phyloP scores from a whole-genome alignment of 2,113 vertebrate species.

The Pao palembangensis region DNA sequence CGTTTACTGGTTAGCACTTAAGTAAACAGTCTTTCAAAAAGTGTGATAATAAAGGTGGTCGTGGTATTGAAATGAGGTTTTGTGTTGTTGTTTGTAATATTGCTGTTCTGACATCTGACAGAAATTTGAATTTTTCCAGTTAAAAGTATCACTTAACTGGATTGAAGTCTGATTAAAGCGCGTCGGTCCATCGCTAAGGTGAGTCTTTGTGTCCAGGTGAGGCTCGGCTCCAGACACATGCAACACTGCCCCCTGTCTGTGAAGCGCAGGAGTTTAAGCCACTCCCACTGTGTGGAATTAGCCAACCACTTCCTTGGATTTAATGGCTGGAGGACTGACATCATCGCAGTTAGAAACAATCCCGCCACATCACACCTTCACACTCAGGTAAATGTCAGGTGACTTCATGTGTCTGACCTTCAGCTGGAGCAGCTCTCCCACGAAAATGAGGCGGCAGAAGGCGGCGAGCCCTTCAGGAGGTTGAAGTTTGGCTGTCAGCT shows the following conservation, averaged over 20 bases:
- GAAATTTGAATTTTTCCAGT: no score
- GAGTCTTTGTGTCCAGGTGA: conserved; percentile 55
- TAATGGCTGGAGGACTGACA: conserved; percentile 60
- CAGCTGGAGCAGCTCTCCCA: conserved; percentile 51
- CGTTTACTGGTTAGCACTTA: no score
- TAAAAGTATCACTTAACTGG: no score
- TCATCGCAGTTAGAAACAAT: conserved; percentile 55
- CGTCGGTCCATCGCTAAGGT: neutral
- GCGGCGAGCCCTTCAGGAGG: conserved; percentile 3
- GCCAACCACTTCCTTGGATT: conserved; percentile 67
- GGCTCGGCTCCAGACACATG: conserved; percentile 57
- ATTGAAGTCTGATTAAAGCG: no score
- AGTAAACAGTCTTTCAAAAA: no score
- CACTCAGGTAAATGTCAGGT: conserved; percentile 1
- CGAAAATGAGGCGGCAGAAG: conserved; percentile 8
- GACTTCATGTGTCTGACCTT: conserved; percentile 1
- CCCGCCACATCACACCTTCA: neutral
- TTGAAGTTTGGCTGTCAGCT: conserved; percentile 56
- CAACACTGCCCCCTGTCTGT: conserved; percentile 36
- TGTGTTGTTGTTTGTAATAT: no score
- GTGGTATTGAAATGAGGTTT: no score
- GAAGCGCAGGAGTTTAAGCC: conserved; percentile 46
- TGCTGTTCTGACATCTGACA: no score
- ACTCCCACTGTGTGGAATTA: conserved; percentile 53
- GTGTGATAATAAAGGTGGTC: no score